Percentiles rank a stretch among this genome's conserved stretches.
Conservation (phyloP, 2,888 invertebrate genomes). For the Brachypalpus laphriformis region DNA sequence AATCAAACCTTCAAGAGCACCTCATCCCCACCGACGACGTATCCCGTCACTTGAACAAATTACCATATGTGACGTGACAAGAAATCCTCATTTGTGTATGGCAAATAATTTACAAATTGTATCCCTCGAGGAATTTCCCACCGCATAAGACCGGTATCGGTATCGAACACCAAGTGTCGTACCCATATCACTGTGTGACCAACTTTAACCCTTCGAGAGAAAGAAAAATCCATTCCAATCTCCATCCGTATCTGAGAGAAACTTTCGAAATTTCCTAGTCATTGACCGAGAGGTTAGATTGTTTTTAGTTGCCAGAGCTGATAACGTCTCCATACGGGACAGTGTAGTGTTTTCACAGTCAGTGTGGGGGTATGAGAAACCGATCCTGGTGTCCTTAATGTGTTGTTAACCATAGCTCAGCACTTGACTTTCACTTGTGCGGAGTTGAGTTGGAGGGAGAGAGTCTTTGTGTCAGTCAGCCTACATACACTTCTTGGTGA, state of each 20-base stretch:
- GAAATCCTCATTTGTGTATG: conserved; percentile 76
- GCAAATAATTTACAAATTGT: conserved; percentile 68
- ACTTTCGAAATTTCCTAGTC: conserved; percentile 60
- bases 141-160: conserved; percentile 10
- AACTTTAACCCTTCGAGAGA: conserved; percentile 29
- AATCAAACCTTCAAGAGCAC: conserved; percentile 7
- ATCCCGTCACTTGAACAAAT: conserved; percentile 68
- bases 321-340: conserved; percentile 71
- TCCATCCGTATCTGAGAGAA: conserved; percentile 33
- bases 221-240: not conserved
- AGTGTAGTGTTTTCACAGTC: conserved; percentile 6
- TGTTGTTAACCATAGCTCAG: conserved; percentile 65
- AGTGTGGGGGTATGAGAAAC: conserved; percentile 48
- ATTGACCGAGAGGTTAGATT: conserved; percentile 72
- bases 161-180: conserved; percentile 71
- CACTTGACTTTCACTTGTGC: conserved; percentile 57
- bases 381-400: conserved; percentile 59
- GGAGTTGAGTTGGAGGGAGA: not conserved
- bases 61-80: conserved; percentile 77
- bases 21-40: conserved; percentile 6
- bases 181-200: conserved; percentile 63
- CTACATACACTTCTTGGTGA: conserved; percentile 32
- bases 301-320: conserved; percentile 61
- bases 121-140: conserved; percentile 65
- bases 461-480: conserved; percentile 6